phyloP scores from a whole-genome alignment of 2,113 vertebrate species.

The Istiophorus platypterus region DNA sequence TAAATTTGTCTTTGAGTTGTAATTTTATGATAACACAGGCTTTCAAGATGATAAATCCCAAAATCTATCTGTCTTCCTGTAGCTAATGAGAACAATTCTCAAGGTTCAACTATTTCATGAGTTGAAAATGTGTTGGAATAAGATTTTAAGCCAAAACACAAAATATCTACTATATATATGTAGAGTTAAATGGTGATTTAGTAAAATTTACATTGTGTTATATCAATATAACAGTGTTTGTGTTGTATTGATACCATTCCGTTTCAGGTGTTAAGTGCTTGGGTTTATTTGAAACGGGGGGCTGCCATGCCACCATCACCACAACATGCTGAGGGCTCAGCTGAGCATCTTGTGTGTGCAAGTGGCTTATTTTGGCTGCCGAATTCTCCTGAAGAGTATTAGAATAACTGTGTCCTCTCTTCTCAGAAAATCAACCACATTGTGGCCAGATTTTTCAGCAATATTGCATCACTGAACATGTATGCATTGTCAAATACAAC shows the following conservation, averaged over 20 bases:
- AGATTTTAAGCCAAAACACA: neutral
- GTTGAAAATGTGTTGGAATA: neutral
- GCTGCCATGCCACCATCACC: neutral
- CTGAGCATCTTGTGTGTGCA: neutral
- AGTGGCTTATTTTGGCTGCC: neutral
- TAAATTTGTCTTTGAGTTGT: neutral
- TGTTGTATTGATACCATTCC: neutral
- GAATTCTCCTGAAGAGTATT: conserved; percentile 20
- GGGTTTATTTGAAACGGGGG: conserved; percentile 28
- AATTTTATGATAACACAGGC: neutral
- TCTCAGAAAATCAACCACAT: conserved; percentile 53
- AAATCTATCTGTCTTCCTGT: neutral
- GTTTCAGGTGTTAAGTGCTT: neutral
- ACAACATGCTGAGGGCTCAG: conserved; percentile 61
- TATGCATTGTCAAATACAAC: neutral
- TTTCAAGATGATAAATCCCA: neutral
- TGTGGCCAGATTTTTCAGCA: neutral
- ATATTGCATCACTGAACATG: neutral
- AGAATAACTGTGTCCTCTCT: conserved; percentile 25
- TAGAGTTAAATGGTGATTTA: neutral
- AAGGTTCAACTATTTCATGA: neutral
- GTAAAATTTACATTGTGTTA: neutral
- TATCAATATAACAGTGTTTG: too few relatives aligned
- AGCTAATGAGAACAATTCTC: neutral
- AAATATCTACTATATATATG: neutral